phyloP scores from a whole-genome alignment of 2,888 invertebrate species.

The Camponotus fellah region DNA sequence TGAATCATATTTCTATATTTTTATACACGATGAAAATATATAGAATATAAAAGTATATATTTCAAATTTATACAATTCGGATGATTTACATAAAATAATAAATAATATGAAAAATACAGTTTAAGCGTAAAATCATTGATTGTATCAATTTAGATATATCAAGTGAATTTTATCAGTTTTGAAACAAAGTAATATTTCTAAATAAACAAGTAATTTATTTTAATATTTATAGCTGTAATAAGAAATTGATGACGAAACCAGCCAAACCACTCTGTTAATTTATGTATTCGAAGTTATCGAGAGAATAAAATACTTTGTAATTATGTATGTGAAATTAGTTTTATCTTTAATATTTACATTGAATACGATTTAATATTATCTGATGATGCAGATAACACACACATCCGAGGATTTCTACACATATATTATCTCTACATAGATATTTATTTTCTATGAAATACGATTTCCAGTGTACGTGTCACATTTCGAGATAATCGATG shows the following conservation, averaged over 20 bases:
- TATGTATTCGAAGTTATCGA: background rate
- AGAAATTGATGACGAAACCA: constrained; percentile 3
- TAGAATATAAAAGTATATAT: background rate
- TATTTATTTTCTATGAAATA: background rate
- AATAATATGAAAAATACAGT: background rate
- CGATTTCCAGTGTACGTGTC: background rate
- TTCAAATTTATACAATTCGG: background rate
- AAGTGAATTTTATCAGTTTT: background rate
- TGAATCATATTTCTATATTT: constrained; percentile 6
- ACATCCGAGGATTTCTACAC: background rate
- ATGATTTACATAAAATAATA: constrained; percentile 12
- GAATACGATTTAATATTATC: constrained; percentile 15
- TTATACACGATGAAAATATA: background rate
- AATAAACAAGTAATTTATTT: background rate
- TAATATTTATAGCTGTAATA: background rate
- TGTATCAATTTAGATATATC: constrained; percentile 8
- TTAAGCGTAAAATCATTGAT: background rate
- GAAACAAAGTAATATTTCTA: background rate
- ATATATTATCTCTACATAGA: background rate
- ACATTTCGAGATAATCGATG: constrained; percentile 2
- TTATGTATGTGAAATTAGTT: constrained; percentile 19
- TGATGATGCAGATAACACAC: background rate
- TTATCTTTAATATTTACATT: constrained; percentile 35
- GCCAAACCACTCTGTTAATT: constrained; percentile 1
- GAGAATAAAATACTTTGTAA: constrained; percentile 1